Evolutionary conservation across 2,797 vertebrate genomes (phyloP).

Genomic region (Cynopterus sphinx): DNA sequence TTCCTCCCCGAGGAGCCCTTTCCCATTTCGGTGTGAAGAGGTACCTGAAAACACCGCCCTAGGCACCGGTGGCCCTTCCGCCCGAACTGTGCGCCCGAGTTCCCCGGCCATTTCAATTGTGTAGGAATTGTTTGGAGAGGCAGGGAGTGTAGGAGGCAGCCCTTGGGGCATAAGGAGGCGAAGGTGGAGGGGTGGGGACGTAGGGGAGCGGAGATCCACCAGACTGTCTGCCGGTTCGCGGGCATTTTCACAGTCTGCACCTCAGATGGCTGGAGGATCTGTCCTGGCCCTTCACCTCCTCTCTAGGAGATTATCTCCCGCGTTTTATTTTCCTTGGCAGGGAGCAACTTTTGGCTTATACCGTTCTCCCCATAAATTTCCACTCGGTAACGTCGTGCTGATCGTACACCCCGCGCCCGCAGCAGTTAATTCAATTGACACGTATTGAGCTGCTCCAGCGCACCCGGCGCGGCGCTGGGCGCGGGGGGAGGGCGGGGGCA

Average conservation of each 20-base stretch:
- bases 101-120: constrained; percentile 72
- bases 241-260: constrained; percentile 54
- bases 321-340: constrained; percentile 79
- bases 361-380: constrained; percentile 82
- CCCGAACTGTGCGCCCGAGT: constrained; percentile 73
- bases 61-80: constrained; percentile 41
- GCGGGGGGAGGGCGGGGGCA: neutral
- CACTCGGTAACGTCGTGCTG: constrained; percentile 79
- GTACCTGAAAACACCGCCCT: constrained; percentile 58
- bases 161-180: neutral
- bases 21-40: constrained; percentile 16
- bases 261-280: constrained; percentile 71
- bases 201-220: neutral
- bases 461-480: constrained; percentile 53
- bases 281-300: constrained; percentile 75
- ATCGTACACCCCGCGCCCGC: constrained; percentile 73
- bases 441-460: constrained; percentile 75
- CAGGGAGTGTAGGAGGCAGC: neutral
- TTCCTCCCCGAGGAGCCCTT: neutral
- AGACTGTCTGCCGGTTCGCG: neutral
- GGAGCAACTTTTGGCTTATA: constrained; percentile 77
- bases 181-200: neutral
- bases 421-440: constrained; percentile 81
- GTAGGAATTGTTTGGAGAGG: constrained; percentile 67
- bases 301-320: constrained; percentile 75